Conservation (phyloP, 2,797 vertebrate species). For the Phalloptychus januarius region DNA sequence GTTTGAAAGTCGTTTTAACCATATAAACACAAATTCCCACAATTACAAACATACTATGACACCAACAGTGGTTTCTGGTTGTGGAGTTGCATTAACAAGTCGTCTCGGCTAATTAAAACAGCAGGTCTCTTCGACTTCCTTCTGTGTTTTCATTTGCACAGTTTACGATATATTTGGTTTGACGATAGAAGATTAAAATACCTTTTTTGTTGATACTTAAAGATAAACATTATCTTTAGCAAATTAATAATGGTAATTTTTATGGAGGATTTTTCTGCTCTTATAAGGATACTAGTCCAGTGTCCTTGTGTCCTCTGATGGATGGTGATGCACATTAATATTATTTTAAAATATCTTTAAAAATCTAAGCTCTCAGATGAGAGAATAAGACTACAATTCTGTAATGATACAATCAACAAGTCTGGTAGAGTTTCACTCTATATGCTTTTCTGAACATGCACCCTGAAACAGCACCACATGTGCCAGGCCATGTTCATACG, state of each 20-base stretch:
- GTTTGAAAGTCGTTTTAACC: slow-evolving; percentile 9
- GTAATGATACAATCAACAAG: slow-evolving; percentile 70
- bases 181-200: not conserved
- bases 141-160: slow-evolving; percentile 41
- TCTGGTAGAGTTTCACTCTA: slow-evolving; percentile 64
- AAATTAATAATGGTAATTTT: not conserved
- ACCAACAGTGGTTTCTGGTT: slow-evolving; percentile 21
- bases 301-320: slow-evolving; percentile 32
- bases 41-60: slow-evolving; percentile 10
- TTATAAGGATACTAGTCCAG: slow-evolving; percentile 18
- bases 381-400: slow-evolving; percentile 22
- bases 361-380: not conserved
- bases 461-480: slow-evolving; percentile 67
- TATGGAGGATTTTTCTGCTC: slow-evolving; percentile 22
- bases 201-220: not conserved
- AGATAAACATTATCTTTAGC: not conserved
- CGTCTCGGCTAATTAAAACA: slow-evolving; percentile 58
- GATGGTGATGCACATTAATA: slow-evolving; percentile 27
- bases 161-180: not conserved
- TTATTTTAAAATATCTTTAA: not conserved
- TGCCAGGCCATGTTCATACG: slow-evolving; percentile 67
- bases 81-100: slow-evolving; percentile 38
- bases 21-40: slow-evolving; percentile 1
- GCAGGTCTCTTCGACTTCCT: slow-evolving; percentile 31
- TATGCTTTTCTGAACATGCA: slow-evolving; percentile 51